Percentiles rank a stretch among this genome's conserved stretches.
Conservation (phyloP, 2,113 vertebrate genomes). For the Rissa tridactyla region DNA sequence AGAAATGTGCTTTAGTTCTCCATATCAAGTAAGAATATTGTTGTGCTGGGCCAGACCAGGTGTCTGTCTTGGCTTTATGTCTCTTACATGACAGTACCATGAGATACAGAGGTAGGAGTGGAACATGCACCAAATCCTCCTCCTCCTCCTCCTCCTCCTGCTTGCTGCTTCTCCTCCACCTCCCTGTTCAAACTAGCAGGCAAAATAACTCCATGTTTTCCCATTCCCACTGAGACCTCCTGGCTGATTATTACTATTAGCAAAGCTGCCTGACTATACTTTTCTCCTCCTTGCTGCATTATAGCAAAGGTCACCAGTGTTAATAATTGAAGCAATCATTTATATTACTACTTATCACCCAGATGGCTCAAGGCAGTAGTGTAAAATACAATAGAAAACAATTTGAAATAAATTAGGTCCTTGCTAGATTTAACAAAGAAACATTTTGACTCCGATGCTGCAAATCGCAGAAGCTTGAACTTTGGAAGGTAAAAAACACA, state of each 20-base stretch:
- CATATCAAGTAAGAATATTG: not conserved
- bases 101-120: not conserved
- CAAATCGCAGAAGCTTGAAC: not conserved
- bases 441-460: not conserved
- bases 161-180: not conserved
- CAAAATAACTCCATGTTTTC: not conserved
- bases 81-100: not conserved
- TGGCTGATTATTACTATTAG: not conserved
- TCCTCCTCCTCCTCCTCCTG: not conserved
- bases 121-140: not conserved
- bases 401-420: not conserved
- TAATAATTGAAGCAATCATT: slow-evolving; percentile 12
- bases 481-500: not conserved
- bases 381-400: not conserved
- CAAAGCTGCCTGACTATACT: not conserved
- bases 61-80: not conserved
- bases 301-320: not conserved
- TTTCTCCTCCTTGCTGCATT: not conserved
- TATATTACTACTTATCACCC: not conserved
- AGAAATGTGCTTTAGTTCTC: not conserved
- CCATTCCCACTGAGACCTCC: not conserved
- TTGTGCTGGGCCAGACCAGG: not conserved
- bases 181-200: not conserved
- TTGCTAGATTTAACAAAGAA: not conserved
- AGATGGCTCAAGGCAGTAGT: not conserved